Evolutionary conservation across 2,888 invertebrate species (phyloP).

Genomic region (Xestia ashworthii): DNA sequence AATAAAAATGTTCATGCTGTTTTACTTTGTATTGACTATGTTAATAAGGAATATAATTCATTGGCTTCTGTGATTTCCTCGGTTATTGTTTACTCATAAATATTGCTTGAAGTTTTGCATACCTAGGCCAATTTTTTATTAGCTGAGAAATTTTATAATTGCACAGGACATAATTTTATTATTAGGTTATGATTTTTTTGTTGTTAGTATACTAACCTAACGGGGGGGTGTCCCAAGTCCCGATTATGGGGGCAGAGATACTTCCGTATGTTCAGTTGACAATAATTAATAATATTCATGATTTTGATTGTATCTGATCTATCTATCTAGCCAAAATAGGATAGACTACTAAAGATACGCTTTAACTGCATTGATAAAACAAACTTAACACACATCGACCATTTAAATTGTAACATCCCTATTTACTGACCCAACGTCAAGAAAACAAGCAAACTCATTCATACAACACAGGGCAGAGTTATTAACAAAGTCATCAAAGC

Average conservation of each 20-base stretch:
- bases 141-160: neutral
- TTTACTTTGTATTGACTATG: slow-evolving; percentile 21
- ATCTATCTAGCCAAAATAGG: neutral
- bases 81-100: slow-evolving; percentile 2
- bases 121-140: neutral
- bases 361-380: neutral
- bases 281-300: too few relatives aligned
- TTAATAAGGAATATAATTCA: slow-evolving; percentile 20
- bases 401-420: slow-evolving; percentile 5
- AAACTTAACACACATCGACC: neutral
- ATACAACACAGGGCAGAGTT: slow-evolving; percentile 9
- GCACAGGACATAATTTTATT: neutral
- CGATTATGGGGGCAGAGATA: too few relatives aligned
- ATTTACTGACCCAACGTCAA: neutral
- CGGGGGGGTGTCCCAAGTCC: too few relatives aligned
- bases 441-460: slow-evolving; percentile 6
- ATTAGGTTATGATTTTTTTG: neutral
- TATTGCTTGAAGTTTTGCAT: slow-evolving; percentile 23
- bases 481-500: slow-evolving; percentile 57
- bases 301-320: neutral
- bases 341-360: neutral
- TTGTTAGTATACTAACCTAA: too few relatives aligned
- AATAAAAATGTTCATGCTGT: slow-evolving; percentile 17
- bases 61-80: slow-evolving; percentile 4
- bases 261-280: too few relatives aligned